Evolutionary conservation across 53 echinoderm and acorn worm species (phyloP), one percentile per base, ranked within the genome.

Genomic region (Arbacia lixula): DNA sequence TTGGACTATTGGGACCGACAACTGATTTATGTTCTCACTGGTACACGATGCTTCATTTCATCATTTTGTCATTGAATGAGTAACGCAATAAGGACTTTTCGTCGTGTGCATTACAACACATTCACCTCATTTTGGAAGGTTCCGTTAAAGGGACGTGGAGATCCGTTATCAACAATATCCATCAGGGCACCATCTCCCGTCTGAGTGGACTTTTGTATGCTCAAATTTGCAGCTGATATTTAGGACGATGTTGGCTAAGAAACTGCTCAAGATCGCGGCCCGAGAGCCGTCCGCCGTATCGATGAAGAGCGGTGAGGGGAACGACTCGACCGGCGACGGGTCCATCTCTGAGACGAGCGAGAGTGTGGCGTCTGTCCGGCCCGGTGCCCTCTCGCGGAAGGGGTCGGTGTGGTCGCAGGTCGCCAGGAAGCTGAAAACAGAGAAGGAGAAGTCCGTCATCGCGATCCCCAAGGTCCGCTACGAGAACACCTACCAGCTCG

Each of bases 351-450:
- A 87, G 77, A 56, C 67, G 17, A 71, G 87, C 36, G 86, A 86
- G 5, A 51, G 37, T 10, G 60, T 52, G 3, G 69, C 80, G 6
- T 85, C 91, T 3, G 36, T 62, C 12, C 32, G 42, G 36, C 66
- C 40, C 11, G 52, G 37, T 26, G 35, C 27, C 11, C 53, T 87
- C 51, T 71, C 84, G 6, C 77, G 87, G 9, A 82, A 86, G 21
- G 79, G 71, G 35, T 87, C 87, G 46, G 91, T 91, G 27, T 91
- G 91, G 91, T 87, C 87, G 3, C 87, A 87, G 35, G 88, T 91
- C 6, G 87, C 91, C 22, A 76, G 75, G n/a, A 83, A 76, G 51
- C 83, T 87, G 19, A 32, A 77, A 3, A 83, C 55, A 30, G 51
- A 82, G 53, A 92, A 89, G 71, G 80, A 60, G 40, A 21, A 17